Conservation (phyloP, 2,797 vertebrate species). For the Eulemur mongoz region DNA sequence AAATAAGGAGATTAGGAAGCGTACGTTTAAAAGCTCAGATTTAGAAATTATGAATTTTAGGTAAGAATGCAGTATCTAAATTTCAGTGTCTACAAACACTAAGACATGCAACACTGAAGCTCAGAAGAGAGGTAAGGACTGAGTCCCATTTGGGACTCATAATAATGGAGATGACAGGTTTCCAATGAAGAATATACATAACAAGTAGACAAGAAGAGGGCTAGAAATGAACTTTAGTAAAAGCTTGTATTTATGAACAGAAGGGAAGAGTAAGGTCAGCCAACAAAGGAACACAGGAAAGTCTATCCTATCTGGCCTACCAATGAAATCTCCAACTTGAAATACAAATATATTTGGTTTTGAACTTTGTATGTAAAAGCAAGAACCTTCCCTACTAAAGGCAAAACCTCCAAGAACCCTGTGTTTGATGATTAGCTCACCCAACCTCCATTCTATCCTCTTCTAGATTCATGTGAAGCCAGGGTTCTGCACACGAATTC, state of each 20-base stretch:
- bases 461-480: not conserved
- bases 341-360: not conserved
- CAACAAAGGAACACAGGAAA: not conserved
- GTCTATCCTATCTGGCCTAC: not conserved
- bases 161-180: not conserved
- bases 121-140: not conserved
- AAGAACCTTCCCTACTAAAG: not conserved
- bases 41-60: not conserved
- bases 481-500: not conserved
- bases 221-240: not conserved
- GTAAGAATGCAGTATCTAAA: not conserved
- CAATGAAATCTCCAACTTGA: not conserved
- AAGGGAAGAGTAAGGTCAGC: not conserved
- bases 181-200: not conserved
- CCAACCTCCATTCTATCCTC: not conserved
- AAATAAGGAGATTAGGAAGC: not conserved
- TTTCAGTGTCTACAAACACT: not conserved
- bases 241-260: not conserved
- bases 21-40: constrained; percentile 2
- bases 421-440: not conserved
- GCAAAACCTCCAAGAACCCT: not conserved
- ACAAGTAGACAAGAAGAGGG: not conserved
- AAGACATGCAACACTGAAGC: not conserved
- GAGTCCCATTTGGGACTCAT: not conserved
- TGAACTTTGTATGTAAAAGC: not conserved